Conservation (phyloP, 1,140 invertebrate genomes). For the Artemia franciscana region DNA sequence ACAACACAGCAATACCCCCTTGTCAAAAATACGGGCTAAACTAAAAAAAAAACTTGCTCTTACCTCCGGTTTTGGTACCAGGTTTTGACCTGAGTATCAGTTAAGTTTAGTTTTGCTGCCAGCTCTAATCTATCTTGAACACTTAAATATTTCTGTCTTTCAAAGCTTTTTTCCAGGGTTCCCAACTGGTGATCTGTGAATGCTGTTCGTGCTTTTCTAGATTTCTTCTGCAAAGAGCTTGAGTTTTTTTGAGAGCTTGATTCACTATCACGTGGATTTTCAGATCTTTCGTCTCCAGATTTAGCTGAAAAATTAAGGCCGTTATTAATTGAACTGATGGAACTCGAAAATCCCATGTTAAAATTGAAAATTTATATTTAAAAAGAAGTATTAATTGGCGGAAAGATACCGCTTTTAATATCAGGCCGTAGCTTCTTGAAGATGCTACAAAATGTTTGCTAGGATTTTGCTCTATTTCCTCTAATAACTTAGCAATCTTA, state of each 20-base stretch:
- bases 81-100: slow-evolving; percentile 96
- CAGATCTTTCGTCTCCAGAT: background rate
- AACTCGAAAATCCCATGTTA: no score
- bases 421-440: no score
- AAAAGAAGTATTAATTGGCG: no score
- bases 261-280: background rate
- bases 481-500: no score
- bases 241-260: slow-evolving; percentile 3
- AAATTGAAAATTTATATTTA: no score
- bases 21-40: no score
- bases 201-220: slow-evolving; percentile 86
- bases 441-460: no score
- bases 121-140: slow-evolving; percentile 97
- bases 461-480: no score
- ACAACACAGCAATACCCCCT: background rate
- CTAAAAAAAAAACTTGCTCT: slow-evolving; percentile 18
- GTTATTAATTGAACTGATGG: no score
- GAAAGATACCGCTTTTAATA: no score
- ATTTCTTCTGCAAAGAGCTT: slow-evolving; percentile 47
- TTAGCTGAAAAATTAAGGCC: background rate
- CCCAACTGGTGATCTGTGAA: slow-evolving; percentile 96
- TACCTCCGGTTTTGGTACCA: slow-evolving; percentile 98
- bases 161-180: slow-evolving; percentile 90
- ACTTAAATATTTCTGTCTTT: slow-evolving; percentile 91
- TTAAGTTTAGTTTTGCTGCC: slow-evolving; percentile 79